Evolutionary conservation across 2,888 invertebrate species (phyloP).

Genomic region (Gasteruption jaculator): DNA sequence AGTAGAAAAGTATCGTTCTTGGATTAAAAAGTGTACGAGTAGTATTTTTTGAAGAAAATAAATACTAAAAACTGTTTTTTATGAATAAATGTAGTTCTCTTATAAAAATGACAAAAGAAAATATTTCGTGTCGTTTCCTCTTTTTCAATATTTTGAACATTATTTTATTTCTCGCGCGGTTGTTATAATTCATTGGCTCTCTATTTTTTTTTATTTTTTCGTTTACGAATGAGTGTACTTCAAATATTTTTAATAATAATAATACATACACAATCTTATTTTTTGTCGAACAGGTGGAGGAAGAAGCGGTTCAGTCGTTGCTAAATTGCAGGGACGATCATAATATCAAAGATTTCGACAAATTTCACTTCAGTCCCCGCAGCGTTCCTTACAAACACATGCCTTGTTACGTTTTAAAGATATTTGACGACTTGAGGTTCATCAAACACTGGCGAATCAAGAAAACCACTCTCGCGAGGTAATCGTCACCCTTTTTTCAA

Average conservation of each 20-base stretch:
- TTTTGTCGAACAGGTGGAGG: conserved; percentile 55
- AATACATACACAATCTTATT: conserved; percentile 13
- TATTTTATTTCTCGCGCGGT: too few species aligned
- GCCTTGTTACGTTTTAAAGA: conserved; percentile 61
- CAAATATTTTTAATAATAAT: not conserved
- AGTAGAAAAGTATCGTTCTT: too few species aligned
- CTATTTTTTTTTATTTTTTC: conserved; percentile 5
- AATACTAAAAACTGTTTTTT: too few species aligned
- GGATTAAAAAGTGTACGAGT: too few species aligned
- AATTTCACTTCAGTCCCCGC: conserved; percentile 58
- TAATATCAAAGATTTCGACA: conserved; percentile 53
- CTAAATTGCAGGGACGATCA: conserved; percentile 57
- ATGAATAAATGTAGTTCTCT: too few species aligned
- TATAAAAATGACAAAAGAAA: too few species aligned
- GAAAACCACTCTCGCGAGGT: conserved; percentile 60
- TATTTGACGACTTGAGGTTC: conserved; percentile 71
- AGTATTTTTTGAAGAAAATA: too few species aligned
- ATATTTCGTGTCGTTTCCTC: too few species aligned
- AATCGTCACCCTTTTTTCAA: too few species aligned
- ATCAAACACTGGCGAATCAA: conserved; percentile 66
- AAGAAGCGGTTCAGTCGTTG: conserved; percentile 55
- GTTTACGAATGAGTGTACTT: not conserved
- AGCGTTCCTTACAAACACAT: conserved; percentile 58
- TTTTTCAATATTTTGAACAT: too few species aligned
- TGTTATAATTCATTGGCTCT: conserved; percentile 1